phyloP scores from a whole-genome alignment of 2,888 invertebrate genomes.

The Acanthopleura granulata region DNA sequence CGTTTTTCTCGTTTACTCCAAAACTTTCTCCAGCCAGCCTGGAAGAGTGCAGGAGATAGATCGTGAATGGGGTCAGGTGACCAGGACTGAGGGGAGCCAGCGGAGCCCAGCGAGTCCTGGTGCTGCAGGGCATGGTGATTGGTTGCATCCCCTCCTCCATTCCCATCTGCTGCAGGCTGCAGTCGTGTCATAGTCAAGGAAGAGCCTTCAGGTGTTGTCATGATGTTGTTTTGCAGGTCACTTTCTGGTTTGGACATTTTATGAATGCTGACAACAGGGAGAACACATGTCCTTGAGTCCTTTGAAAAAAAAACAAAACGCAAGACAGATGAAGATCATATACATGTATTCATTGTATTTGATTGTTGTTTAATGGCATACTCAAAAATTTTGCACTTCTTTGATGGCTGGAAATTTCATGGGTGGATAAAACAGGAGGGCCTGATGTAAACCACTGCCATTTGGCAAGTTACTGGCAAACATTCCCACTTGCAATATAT shows the following conservation, averaged over 20 bases:
- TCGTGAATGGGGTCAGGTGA: conserved; percentile 66
- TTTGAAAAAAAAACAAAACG: background rate
- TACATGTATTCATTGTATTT: no score
- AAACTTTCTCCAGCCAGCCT: conserved; percentile 95
- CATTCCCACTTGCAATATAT: no score
- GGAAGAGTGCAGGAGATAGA: conserved; percentile 79
- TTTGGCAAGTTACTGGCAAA: no score
- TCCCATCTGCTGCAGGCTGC: background rate
- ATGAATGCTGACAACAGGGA: background rate
- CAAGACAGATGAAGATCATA: background rate
- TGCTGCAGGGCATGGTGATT: background rate
- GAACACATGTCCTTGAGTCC: background rate
- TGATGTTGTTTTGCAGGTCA: background rate
- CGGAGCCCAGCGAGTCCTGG: conserved; percentile 3
- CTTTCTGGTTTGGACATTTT: background rate
- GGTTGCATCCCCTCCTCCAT: background rate
- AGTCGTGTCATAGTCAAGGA: background rate
- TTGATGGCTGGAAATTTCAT: no score
- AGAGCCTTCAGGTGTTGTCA: background rate
- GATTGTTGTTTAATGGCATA: no score
- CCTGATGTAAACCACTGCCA: no score
- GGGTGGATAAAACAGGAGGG: no score
- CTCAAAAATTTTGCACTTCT: no score
- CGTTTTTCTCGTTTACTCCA: conserved; percentile 97
- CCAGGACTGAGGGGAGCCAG: conserved; percentile 34